A percentile compares a stretch with the other conserved stretches of the same genome.
Conservation (phyloP, 2,113 vertebrate genomes). For the Entosphenus tridentatus region DNA sequence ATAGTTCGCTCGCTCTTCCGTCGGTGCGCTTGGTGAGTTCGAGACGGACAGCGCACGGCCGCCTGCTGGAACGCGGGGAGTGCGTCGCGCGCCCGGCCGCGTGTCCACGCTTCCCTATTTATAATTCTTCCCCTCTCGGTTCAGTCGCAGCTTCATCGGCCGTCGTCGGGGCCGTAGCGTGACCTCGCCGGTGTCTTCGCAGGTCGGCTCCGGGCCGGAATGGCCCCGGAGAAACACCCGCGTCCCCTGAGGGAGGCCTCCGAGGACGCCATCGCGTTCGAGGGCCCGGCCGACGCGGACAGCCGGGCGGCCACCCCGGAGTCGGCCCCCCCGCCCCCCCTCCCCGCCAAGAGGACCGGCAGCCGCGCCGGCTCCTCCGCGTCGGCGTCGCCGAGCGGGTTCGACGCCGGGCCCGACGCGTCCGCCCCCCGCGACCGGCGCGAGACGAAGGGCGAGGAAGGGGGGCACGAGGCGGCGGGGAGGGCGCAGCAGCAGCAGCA, state of each 20-base stretch:
- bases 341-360: not conserved
- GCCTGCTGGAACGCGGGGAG: not conserved
- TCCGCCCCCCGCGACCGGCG: not conserved
- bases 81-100: not conserved
- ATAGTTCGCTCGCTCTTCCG: no score
- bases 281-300: not conserved
- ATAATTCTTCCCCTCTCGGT: not conserved
- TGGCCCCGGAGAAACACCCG: conserved; percentile 2
- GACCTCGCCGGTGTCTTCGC: not conserved
- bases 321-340: not conserved
- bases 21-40: no score
- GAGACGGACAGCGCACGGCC: not conserved
- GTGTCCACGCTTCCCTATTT: not conserved
- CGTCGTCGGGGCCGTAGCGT: not conserved
- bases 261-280: not conserved
- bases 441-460: conserved; percentile 1
- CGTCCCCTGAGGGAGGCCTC: not conserved
- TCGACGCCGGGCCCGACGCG: not conserved
- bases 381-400: not conserved
- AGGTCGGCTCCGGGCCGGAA: not conserved
- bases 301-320: not conserved
- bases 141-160: not conserved
- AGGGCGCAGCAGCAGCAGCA: not conserved
- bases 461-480: not conserved
- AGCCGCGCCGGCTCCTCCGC: not conserved